These are phyloP conservation scores for Harpagifer antarcticus DNA, from an alignment of 2,797 vertebrate species.

Conservation along the genomic window DNA sequence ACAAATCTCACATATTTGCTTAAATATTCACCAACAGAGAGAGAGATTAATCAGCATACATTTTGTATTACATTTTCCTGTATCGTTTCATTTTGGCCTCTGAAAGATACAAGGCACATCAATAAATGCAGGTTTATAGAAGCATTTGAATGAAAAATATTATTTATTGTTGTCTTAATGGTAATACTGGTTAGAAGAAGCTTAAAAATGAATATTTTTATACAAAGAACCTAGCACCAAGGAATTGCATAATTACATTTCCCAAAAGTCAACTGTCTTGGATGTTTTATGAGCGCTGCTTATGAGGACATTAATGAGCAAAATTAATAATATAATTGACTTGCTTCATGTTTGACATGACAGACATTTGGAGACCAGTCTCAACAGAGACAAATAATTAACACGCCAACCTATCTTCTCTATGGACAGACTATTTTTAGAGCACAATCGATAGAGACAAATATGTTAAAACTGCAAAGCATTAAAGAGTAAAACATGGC, in stretches of 20 bases:
- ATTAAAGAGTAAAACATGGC: conserved; percentile 19
- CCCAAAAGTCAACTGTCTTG: conserved; percentile 28
- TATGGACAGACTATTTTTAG: conserved; percentile 20
- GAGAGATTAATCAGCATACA: neutral
- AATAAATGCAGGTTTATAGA: too few relatives aligned
- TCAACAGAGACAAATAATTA: conserved; percentile 13
- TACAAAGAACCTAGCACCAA: neutral
- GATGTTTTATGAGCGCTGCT: conserved; percentile 20
- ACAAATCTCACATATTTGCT: neutral
- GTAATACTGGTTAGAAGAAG: neutral
- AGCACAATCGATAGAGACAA: conserved; percentile 43
- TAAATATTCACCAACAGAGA: conserved; percentile 5
- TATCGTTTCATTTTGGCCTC: neutral
- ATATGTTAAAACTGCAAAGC: conserved; percentile 66
- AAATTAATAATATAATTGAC: conserved; percentile 44
- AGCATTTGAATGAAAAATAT: neutral
- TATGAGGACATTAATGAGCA: conserved; percentile 32
- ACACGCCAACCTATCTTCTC: conserved; percentile 10
- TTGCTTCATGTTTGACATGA: conserved; percentile 28
- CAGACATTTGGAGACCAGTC: neutral
- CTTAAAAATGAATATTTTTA: neutral
- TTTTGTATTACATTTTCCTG: neutral
- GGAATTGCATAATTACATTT: conserved; percentile 22
- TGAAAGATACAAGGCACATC: too few relatives aligned
- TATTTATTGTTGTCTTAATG: neutral